Percentiles rank a stretch among this genome's conserved stretches.
phyloP scores from a whole-genome alignment of 2,797 vertebrate species.

The Apogon talboti region DNA sequence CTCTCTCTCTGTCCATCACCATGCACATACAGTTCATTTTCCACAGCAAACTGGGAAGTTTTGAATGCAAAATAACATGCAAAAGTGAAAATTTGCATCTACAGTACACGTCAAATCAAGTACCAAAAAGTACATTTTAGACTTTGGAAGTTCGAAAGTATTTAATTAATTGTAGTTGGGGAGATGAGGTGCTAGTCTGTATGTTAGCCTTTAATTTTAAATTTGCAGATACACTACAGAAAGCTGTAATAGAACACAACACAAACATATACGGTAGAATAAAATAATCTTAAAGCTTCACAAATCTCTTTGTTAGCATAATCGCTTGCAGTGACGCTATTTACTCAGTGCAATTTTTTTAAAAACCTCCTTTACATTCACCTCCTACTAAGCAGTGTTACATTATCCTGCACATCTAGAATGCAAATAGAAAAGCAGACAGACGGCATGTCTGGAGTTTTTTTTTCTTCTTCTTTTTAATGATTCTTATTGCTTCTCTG shows the following conservation, averaged over 20 bases:
- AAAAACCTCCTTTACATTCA: slow-evolving; percentile 49
- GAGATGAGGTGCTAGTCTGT: no score
- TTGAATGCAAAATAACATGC: slow-evolving; percentile 84
- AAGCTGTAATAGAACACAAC: background rate
- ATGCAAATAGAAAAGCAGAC: slow-evolving; percentile 73
- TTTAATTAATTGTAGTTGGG: no score
- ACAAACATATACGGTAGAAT: no score
- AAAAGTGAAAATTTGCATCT: slow-evolving; percentile 85
- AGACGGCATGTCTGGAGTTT: slow-evolving; percentile 66
- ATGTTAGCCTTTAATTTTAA: background rate
- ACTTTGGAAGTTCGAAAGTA: no score
- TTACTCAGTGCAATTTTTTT: slow-evolving; percentile 47
- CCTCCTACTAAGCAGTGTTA: slow-evolving; percentile 46
- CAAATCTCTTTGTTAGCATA: background rate
- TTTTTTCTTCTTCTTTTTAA: slow-evolving; percentile 39
- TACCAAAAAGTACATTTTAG: background rate
- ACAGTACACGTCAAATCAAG: slow-evolving; percentile 52
- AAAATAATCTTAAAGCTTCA: no score
- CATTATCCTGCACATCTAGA: slow-evolving; percentile 63
- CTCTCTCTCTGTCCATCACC: slow-evolving; percentile 26
- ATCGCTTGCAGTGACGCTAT: slow-evolving; percentile 29
- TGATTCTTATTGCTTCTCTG: slow-evolving; percentile 61
- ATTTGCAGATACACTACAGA: background rate
- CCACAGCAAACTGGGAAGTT: slow-evolving; percentile 57
- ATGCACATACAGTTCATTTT: slow-evolving; percentile 16